phyloP scores from a whole-genome alignment of 2,797 vertebrate genomes.

The Carcharodon carcharias region DNA sequence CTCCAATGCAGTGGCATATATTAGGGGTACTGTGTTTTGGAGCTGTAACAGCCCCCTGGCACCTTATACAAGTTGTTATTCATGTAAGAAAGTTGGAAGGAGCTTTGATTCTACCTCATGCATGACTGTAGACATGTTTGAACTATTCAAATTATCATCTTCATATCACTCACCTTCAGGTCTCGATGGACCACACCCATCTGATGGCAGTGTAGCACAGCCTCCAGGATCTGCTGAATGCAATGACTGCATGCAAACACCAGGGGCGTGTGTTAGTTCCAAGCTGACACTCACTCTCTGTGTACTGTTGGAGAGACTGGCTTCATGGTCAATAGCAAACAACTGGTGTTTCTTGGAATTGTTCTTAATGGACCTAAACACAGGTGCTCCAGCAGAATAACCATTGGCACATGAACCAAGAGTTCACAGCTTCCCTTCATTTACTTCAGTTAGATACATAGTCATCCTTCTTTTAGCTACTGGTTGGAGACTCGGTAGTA shows the following conservation, averaged over 20 bases:
- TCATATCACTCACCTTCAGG: slow-evolving; percentile 84
- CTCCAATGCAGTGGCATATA: neutral
- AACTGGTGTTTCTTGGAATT: slow-evolving; percentile 42
- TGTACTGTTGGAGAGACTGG: slow-evolving; percentile 59
- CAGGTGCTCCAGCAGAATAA: slow-evolving; percentile 44
- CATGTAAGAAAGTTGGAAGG: neutral
- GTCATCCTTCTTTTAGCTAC: neutral
- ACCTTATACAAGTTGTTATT: neutral
- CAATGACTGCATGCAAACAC: slow-evolving; percentile 98
- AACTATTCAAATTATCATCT: slow-evolving; percentile 36
- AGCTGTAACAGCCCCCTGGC: no score
- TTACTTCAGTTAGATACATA: neutral
- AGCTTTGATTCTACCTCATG: slow-evolving; percentile 3
- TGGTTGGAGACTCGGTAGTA: neutral
- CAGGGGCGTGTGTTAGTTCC: slow-evolving; percentile 84
- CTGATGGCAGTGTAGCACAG: slow-evolving; percentile 97
- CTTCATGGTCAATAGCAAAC: slow-evolving; percentile 48
- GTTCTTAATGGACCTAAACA: slow-evolving; percentile 40
- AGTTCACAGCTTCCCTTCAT: slow-evolving; percentile 41
- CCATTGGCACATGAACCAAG: slow-evolving; percentile 41
- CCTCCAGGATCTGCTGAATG: slow-evolving; percentile 99
- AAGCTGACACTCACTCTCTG: slow-evolving; percentile 69
- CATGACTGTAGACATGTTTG: slow-evolving; percentile 38
- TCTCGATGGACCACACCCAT: slow-evolving; percentile 95
- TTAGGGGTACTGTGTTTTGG: no score